Percentiles rank a stretch among this genome's conserved stretches.
These are phyloP conservation scores for Hyphantria cunea DNA, from an alignment of 1,140 invertebrate genomes.

Conservation along the genomic window DNA sequence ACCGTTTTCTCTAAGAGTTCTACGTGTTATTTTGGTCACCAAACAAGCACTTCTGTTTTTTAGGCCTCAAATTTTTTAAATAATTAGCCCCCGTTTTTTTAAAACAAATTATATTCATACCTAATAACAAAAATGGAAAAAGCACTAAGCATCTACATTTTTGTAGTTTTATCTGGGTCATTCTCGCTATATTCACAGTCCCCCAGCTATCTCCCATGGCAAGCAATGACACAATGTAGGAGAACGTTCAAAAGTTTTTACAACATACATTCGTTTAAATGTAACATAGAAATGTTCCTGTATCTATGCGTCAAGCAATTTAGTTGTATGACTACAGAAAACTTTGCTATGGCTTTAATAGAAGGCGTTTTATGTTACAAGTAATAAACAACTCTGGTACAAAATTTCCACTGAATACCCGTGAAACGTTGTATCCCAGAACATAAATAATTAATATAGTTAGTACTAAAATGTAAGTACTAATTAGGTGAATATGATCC, in stretches of 20 bases:
- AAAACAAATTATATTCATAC: neutral
- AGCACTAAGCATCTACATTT: too few species aligned
- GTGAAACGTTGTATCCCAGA: constrained; percentile 1
- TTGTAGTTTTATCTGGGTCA: too few species aligned
- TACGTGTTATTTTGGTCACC: too few species aligned
- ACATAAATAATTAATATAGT: constrained; percentile 20
- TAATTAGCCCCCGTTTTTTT: too few species aligned
- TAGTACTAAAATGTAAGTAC: constrained; percentile 34
- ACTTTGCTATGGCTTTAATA: constrained; percentile 11
- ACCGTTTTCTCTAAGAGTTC: too few species aligned
- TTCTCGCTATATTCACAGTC: too few species aligned
- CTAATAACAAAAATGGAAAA: neutral
- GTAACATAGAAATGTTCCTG: neutral
- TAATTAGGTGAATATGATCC: constrained; percentile 42
- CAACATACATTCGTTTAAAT: neutral
- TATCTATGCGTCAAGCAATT: neutral
- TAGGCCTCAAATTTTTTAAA: too few species aligned
- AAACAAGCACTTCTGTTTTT: too few species aligned
- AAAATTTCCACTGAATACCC: neutral
- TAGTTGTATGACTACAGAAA: neutral
- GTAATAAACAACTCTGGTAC: neutral
- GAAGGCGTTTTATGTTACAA: constrained; percentile 1
- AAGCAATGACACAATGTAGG: too few species aligned
- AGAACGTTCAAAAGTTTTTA: too few species aligned
- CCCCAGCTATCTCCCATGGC: too few species aligned